Base-by-base conservation (phyloP, 1,140 invertebrate species). In the Gonatopus flavifemur region DNA sequence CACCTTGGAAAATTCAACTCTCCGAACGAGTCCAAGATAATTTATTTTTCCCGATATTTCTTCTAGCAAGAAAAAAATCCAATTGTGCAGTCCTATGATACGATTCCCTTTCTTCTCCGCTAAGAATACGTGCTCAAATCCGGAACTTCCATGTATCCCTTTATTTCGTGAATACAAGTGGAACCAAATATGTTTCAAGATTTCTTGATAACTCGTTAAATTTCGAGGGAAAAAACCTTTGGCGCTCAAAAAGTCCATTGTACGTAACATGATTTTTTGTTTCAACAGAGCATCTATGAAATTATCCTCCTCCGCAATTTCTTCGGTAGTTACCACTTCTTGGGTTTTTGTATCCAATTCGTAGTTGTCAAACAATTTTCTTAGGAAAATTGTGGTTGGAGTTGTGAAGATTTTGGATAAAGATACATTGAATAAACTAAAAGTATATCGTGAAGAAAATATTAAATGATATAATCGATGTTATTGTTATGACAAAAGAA, bases 151-250 rank as follows among this genome's bases (percentile, higher is more conserved):
- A 66, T 69, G 38, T 68, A 67, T 19, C 41, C 59, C 24, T 62
- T 81, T 80, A 4, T 84, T 84, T 55, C 90, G 77, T 2, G 88
- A 84, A 64, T 91, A 93, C 52, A 88, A 75, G 1, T 82, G 82
- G 66, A 90, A 90, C 88, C 88, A 90, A 38, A 90, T 80, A 49
- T 85, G 80, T 59, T 87, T 83, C n/a, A 93, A 70, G 28, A 85
- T 78, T 55, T 88, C 81, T 42, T 82, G 82, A 62, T 90, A 86
- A 5, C 35, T 35, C 12, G 43, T 12, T 1, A 68, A 13, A 36
- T 59, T 33, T 12, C 52, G 48, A 21, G 8, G 7, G 41, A 66
- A 55, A 15, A 50, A 72, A 44, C 74, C 71, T 59, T 83, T 79
- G 9, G 61, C 50, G 3, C 70, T 60, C 2, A 85, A 73, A 60